Conservation (phyloP, 2,113 vertebrate genomes). For the Perognathus longimembris region DNA sequence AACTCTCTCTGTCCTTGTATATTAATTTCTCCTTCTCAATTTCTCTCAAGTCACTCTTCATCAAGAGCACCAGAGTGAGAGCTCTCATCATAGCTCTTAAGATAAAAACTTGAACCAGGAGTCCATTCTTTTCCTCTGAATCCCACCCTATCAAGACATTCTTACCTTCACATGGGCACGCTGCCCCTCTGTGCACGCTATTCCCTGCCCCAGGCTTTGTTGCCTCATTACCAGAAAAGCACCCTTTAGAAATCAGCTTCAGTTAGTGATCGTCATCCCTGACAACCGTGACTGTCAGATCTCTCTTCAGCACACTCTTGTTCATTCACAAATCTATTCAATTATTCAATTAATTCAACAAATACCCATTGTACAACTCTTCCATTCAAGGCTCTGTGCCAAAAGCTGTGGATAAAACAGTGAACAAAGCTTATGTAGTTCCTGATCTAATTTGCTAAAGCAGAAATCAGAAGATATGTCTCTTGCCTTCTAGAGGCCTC, state of each 20-base stretch:
- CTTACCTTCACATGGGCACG: rapidly evolving
- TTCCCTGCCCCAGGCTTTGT: not conserved
- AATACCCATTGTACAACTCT: not conserved
- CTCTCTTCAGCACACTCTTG: not conserved
- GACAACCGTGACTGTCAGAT: not conserved
- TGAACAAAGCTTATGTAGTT: not conserved
- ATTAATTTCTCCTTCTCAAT: not conserved
- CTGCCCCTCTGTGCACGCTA: not conserved
- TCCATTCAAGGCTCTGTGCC: not conserved
- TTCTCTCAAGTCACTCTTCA: not conserved
- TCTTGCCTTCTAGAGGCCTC: not conserved
- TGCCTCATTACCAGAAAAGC: not conserved
- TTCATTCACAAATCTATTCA: not conserved
- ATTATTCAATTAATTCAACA: not conserved
- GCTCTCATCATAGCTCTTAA: not conserved
- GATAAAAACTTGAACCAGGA: not conserved
- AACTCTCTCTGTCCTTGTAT: not conserved
- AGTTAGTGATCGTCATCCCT: not conserved
- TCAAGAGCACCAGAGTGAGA: too few species aligned
- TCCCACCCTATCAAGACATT: not conserved
- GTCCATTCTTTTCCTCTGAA: not conserved
- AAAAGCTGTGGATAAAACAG: not conserved
- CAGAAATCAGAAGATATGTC: not conserved
- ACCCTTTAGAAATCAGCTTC: constrained; percentile 10
- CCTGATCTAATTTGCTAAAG: not conserved